Conservation (phyloP, 2,113 vertebrate genomes). For the Pterophyllum scalare region DNA sequence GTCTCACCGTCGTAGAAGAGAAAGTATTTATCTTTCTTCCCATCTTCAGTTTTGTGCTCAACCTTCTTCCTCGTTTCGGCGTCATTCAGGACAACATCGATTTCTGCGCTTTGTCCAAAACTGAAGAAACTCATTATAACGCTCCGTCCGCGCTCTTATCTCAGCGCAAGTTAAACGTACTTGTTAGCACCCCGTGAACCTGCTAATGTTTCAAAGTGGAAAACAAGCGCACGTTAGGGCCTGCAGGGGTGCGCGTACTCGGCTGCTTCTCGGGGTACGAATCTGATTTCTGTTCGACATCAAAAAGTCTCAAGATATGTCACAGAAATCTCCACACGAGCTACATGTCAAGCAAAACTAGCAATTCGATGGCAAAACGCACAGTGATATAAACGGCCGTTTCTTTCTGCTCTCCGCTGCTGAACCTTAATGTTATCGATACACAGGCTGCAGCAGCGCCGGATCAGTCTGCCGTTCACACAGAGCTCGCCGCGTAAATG, state of each 20-base stretch:
- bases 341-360: slow-evolving; percentile 55
- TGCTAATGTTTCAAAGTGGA: slow-evolving; percentile 15
- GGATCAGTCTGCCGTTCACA: not conserved
- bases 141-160: slow-evolving; percentile 1
- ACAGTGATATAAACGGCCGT: slow-evolving; percentile 19
- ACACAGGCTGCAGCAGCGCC: not conserved
- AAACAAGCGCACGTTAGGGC: slow-evolving; percentile 26
- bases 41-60: slow-evolving; percentile 96
- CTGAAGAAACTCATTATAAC: slow-evolving; percentile 95
- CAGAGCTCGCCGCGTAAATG: not conserved
- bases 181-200: slow-evolving; percentile 7
- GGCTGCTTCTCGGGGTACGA: not conserved
- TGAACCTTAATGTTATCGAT: not conserved
- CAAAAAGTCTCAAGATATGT: slow-evolving; percentile 14
- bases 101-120: slow-evolving; percentile 94
- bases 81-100: slow-evolving; percentile 93
- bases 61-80: slow-evolving; percentile 92
- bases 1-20: slow-evolving; percentile 97
- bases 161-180: not conserved
- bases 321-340: slow-evolving; percentile 22
- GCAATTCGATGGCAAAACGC: slow-evolving; percentile 28
- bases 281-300: not conserved
- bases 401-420: not conserved
- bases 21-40: slow-evolving; percentile 96
- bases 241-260: slow-evolving; percentile 12